These are phyloP conservation scores for Perca flavescens DNA, from an alignment of 2,113 vertebrate species.

Conservation along the genomic window DNA sequence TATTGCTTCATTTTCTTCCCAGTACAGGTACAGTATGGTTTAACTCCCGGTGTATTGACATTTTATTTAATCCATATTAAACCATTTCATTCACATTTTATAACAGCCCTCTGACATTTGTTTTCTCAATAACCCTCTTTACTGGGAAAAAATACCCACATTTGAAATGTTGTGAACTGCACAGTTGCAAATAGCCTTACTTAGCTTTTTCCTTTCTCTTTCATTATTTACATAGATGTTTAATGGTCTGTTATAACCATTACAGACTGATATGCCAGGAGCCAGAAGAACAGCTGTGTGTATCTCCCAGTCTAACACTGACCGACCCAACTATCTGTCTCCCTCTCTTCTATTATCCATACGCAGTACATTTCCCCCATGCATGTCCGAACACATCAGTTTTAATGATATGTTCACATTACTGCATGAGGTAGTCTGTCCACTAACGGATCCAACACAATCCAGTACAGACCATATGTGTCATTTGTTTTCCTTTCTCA, in stretches of 20 bases:
- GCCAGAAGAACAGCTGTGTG: conserved; percentile 1
- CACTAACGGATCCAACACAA: background rate
- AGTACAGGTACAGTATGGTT: background rate
- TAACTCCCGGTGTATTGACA: background rate
- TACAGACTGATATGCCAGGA: background rate
- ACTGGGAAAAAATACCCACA: background rate
- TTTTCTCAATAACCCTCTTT: background rate
- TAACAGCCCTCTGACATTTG: background rate
- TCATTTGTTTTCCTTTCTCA: background rate
- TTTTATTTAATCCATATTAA: background rate
- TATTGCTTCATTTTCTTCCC: background rate
- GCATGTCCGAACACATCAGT: conserved; percentile 11
- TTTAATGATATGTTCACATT: background rate
- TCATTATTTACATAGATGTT: background rate
- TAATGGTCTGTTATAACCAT: background rate
- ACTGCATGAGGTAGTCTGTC: background rate
- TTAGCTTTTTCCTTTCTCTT: background rate
- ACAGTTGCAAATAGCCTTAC: background rate
- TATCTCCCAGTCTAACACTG: background rate
- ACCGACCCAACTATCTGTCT: background rate
- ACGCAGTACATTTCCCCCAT: background rate
- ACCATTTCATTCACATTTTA: background rate
- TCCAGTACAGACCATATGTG: background rate
- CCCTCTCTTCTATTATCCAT: background rate
- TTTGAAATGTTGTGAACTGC: background rate